Evolutionary conservation across 2,888 invertebrate genomes (phyloP).

Genomic region (Eudemis profundana): DNA sequence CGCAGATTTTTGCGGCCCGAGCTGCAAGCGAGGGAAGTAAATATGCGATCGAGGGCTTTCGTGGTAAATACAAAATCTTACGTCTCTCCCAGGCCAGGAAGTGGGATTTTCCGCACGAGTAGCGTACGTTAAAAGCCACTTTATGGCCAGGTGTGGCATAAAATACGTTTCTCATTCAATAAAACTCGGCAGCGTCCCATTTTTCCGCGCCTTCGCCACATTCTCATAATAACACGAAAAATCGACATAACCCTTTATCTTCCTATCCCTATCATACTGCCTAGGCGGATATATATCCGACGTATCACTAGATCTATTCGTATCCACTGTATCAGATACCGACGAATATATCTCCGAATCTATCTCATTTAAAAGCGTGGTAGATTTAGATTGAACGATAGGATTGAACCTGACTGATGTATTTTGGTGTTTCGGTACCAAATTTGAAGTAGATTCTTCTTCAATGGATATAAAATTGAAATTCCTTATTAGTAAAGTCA

Average conservation of each 20-base stretch:
- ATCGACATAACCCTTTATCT: conserved; percentile 93
- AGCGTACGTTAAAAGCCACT: no score
- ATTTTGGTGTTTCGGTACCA: conserved; percentile 74
- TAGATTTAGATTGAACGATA: conserved; percentile 83
- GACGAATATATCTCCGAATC: conserved; percentile 76
- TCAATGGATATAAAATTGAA: conserved; percentile 92
- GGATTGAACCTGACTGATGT: conserved; percentile 87
- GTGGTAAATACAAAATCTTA: no score
- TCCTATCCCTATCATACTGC: conserved; percentile 86
- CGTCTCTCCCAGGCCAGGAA: no score
- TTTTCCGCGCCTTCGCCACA: conserved; percentile 87
- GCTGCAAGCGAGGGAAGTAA: no score
- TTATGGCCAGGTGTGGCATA: background rate
- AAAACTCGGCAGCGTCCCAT: conserved; percentile 88
- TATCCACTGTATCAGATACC: conserved; percentile 68
- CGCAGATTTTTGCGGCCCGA: no score
- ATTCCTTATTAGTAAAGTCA: conserved; percentile 93
- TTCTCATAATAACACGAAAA: conserved; percentile 92
- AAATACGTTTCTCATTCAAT: conserved; percentile 68
- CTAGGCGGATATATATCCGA: conserved; percentile 75
- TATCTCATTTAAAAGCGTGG: conserved; percentile 73
- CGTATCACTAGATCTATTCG: conserved; percentile 73
- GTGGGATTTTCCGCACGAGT: no score
- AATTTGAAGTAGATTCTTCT: conserved; percentile 49
- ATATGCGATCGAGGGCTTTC: no score